Evolutionary conservation across 1,140 invertebrate species (phyloP).

Genomic region (Anoplolepis gracilipes): DNA sequence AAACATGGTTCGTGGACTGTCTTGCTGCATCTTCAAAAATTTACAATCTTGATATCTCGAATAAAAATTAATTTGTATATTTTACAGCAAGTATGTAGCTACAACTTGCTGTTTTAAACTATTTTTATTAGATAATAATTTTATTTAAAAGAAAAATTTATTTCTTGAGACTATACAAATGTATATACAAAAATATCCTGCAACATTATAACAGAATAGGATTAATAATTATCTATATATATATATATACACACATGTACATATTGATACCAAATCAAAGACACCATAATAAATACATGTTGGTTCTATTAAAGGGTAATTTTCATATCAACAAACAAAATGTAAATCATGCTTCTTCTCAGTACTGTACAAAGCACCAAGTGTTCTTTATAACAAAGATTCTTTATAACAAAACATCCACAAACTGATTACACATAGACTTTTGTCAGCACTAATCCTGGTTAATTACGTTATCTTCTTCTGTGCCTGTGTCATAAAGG

Average conservation of each 20-base stretch:
- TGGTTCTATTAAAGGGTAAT: neutral
- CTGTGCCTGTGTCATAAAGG: neutral
- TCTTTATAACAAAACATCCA: neutral
- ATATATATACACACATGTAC: neutral
- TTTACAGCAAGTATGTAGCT: neutral
- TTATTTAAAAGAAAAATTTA: slow-evolving; percentile 21
- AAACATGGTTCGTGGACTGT: neutral
- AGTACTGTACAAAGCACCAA: neutral
- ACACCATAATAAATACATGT: neutral
- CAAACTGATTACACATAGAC: neutral
- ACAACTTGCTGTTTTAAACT: neutral
- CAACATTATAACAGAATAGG: slow-evolving; percentile 1
- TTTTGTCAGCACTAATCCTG: slow-evolving; percentile 24
- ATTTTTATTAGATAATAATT: neutral
- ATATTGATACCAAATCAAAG: neutral
- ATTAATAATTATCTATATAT: neutral
- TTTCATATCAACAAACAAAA: neutral
- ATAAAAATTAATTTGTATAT: neutral
- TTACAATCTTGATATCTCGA: neutral
- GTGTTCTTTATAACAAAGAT: neutral
- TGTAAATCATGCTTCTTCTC: neutral
- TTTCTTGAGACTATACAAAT: slow-evolving; percentile 4
- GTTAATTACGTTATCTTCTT: neutral
- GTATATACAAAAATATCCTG: slow-evolving; percentile 3
- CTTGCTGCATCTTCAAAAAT: neutral